phyloP scores from a whole-genome alignment of 2,797 vertebrate species.

The Enteromius unitaeniatus region DNA sequence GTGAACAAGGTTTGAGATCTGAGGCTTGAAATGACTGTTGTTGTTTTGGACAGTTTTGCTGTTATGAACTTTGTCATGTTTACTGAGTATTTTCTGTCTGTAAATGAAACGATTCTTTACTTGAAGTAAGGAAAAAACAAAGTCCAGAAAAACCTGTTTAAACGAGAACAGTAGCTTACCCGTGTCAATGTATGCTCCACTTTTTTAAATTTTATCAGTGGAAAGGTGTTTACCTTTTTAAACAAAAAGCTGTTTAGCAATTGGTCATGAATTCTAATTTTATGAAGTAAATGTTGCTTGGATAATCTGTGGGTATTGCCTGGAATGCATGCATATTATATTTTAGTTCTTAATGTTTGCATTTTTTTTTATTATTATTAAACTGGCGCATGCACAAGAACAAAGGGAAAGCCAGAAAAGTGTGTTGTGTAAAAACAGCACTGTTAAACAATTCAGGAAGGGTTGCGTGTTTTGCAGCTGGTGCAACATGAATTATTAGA shows the following conservation, averaged over 20 bases:
- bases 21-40: conserved; percentile 50
- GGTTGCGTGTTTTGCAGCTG: not conserved
- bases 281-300: not conserved
- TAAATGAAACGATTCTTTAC: conserved; percentile 56
- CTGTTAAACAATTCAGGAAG: not conserved
- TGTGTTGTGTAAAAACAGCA: not conserved
- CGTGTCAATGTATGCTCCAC: conserved; percentile 51
- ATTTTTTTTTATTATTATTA: not conserved
- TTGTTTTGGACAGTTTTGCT: conserved; percentile 17
- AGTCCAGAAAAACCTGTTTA: conserved; percentile 63
- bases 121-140: conserved; percentile 59
- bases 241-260: not conserved
- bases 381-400: not conserved
- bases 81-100: conserved; percentile 54
- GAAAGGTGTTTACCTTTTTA: not conserved
- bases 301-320: not conserved
- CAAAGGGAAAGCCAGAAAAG: not conserved
- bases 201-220: conserved; percentile 7
- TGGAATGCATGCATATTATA: not conserved
- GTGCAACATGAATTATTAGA: not conserved
- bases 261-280: not conserved
- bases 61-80: conserved; percentile 68
- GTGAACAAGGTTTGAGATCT: conserved; percentile 61
- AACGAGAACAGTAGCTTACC: conserved; percentile 58
- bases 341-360: not conserved